phyloP scores from a whole-genome alignment of 2,113 vertebrate genomes.

The Stigmatopora argus region DNA sequence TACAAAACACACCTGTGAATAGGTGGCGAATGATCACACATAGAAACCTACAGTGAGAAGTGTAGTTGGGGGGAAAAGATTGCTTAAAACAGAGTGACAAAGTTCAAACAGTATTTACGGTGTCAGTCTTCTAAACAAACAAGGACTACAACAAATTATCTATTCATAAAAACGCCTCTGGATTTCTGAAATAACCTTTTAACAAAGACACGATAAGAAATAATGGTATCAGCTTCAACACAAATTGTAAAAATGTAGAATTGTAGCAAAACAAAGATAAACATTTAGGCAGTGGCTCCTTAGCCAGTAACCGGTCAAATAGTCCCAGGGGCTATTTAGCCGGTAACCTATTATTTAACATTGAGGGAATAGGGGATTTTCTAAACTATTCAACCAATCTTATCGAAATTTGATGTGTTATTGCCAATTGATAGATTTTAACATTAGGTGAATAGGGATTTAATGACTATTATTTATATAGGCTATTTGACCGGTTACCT shows the following conservation, averaged over 20 bases:
- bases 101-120: conserved; percentile 47
- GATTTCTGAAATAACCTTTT: conserved; percentile 29
- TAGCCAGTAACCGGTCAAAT: too few species aligned
- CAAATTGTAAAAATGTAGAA: conserved; percentile 22
- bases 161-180: conserved; percentile 37
- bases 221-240: conserved; percentile 11
- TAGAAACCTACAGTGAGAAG: conserved; percentile 44
- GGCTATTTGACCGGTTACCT: too few species aligned
- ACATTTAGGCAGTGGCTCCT: too few species aligned
- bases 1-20: conserved; percentile 53
- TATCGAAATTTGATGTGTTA: too few species aligned
- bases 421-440: too few species aligned
- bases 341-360: too few species aligned
- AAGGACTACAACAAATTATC: conserved; percentile 37
- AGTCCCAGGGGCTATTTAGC: too few species aligned
- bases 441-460: too few species aligned
- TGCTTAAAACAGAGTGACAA: conserved; percentile 54
- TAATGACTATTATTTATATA: too few species aligned
- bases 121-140: conserved; percentile 52
- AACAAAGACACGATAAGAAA: conserved; percentile 32
- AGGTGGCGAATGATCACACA: conserved; percentile 47
- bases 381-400: too few species aligned
- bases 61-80: conserved; percentile 47
- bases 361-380: too few species aligned
- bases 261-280: conserved; percentile 3